A percentile compares a stretch with the other conserved stretches of the same genome.
Conservation (phyloP, 2,888 invertebrate species). For the Patella caerulea region DNA sequence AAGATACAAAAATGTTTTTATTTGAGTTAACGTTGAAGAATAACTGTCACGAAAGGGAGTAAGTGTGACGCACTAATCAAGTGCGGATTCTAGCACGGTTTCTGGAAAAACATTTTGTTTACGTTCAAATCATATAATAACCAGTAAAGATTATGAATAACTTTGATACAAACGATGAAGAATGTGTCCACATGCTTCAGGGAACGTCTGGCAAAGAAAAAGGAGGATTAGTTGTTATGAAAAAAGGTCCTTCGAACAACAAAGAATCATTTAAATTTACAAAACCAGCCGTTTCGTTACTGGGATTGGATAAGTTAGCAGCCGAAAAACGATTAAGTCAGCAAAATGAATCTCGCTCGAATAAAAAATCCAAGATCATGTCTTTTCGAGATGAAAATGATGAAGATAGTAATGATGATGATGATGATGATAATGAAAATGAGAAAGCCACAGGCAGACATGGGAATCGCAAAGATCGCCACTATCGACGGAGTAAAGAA, state of each 20-base stretch:
- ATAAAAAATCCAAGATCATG: conserved; percentile 60
- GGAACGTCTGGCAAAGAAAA: conserved; percentile 63
- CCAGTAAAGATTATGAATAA: conserved; percentile 28
- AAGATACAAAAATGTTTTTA: no score
- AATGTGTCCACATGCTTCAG: conserved; percentile 65
- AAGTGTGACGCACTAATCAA: no score
- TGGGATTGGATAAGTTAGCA: conserved; percentile 72
- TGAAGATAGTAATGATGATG: conserved; percentile 44
- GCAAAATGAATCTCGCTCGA: conserved; percentile 37
- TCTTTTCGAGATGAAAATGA: conserved; percentile 62
- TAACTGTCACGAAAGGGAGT: no score
- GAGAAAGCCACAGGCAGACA: conserved; percentile 11
- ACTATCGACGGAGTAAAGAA: conserved; percentile 84
- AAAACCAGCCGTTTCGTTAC: conserved; percentile 60
- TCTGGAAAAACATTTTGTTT: no score
- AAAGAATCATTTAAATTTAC: conserved; percentile 50
- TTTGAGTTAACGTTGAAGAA: no score
- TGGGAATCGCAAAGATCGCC: conserved; percentile 61
- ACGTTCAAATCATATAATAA: no score
- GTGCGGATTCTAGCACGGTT: no score
- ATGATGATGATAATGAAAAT: conserved; percentile 39
- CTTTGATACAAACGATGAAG: conserved; percentile 55
- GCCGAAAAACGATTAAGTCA: conserved; percentile 65
- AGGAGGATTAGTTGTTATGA: conserved; percentile 70
- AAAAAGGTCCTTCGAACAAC: conserved; percentile 56